These are phyloP conservation scores for Macrosiphum euphorbiae DNA, from an alignment of 2,888 invertebrate genomes.

Conservation along the genomic window DNA sequence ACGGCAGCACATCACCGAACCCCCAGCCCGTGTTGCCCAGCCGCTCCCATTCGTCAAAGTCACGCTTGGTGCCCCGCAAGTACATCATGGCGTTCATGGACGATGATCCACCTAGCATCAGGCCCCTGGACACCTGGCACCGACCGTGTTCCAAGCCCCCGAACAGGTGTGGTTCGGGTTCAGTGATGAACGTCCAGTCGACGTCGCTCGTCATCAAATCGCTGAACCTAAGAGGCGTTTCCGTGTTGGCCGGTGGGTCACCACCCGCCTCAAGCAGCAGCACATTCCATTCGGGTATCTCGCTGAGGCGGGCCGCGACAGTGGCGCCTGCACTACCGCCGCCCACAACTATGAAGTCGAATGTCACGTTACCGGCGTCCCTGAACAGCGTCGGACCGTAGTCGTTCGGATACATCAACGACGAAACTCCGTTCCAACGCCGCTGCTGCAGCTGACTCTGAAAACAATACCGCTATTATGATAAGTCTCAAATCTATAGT, in stretches of 20 bases:
- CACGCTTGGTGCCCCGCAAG: slow-evolving; percentile 59
- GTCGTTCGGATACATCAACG: slow-evolving; percentile 55
- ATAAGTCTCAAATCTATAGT: background rate
- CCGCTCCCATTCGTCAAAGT: slow-evolving; percentile 62
- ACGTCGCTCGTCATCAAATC: slow-evolving; percentile 47
- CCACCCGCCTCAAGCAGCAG: slow-evolving; percentile 64
- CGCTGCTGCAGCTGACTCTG: slow-evolving; percentile 69
- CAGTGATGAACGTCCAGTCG: slow-evolving; percentile 65
- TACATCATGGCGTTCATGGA: slow-evolving; percentile 65
- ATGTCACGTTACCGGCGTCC: background rate
- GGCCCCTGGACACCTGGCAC: slow-evolving; percentile 57
- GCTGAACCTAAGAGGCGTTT: slow-evolving; percentile 58
- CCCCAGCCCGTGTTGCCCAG: slow-evolving; percentile 65
- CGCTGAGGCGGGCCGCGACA: slow-evolving; percentile 65
- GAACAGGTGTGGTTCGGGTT: slow-evolving; percentile 55
- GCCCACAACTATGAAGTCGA: slow-evolving; percentile 66
- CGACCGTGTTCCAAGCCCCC: slow-evolving; percentile 61
- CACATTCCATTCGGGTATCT: slow-evolving; percentile 65
- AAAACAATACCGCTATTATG: background rate
- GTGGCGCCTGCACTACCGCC: slow-evolving; percentile 65
- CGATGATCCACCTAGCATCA: slow-evolving; percentile 65
- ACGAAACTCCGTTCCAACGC: background rate
- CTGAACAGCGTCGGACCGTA: slow-evolving; percentile 54
- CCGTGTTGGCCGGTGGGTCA: slow-evolving; percentile 57
- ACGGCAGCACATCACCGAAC: slow-evolving; percentile 56